Percentiles rank a stretch among this genome's conserved stretches.
Conservation (phyloP, 1,140 invertebrate species). For the Pogonomyrmex californicus region DNA sequence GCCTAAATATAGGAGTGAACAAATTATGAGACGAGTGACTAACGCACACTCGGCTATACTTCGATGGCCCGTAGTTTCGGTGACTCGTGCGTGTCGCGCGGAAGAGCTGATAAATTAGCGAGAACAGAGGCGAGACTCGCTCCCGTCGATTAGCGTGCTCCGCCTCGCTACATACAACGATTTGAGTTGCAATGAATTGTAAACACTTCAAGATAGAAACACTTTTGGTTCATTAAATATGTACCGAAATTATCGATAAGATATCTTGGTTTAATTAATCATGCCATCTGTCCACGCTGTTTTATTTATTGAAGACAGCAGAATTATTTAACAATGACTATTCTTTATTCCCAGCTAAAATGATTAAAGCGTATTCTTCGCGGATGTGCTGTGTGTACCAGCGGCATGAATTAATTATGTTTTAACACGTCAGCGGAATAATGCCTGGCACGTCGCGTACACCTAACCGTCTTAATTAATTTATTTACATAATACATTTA, state of each 20-base stretch:
- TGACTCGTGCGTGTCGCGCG: conserved; percentile 16
- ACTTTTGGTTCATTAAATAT: not conserved
- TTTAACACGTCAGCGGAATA: not conserved
- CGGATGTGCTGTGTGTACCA: not conserved
- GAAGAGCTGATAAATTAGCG: conserved; percentile 49
- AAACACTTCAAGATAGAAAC: not conserved
- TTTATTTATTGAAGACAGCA: not conserved
- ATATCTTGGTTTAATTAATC: not conserved
- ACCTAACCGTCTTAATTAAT: not conserved
- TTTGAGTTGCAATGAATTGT: not conserved
- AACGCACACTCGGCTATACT: conserved; percentile 72
- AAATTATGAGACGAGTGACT: conserved; percentile 81
- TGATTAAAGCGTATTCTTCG: not conserved
- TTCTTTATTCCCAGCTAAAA: not conserved
- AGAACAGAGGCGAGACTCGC: not conserved
- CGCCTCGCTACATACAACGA: not conserved
- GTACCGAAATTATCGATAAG: not conserved
- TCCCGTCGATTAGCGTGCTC: not conserved
- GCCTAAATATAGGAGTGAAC: conserved; percentile 80
- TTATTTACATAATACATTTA: conserved; percentile 26
- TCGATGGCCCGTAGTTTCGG: conserved; percentile 39
- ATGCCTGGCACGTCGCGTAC: not conserved
- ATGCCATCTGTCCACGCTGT: not conserved
- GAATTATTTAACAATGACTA: conserved; percentile 10
- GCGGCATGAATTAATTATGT: conserved; percentile 21